Base-by-base conservation (phyloP, 2,797 vertebrate genomes). In the Smutsia gigantea region DNA sequence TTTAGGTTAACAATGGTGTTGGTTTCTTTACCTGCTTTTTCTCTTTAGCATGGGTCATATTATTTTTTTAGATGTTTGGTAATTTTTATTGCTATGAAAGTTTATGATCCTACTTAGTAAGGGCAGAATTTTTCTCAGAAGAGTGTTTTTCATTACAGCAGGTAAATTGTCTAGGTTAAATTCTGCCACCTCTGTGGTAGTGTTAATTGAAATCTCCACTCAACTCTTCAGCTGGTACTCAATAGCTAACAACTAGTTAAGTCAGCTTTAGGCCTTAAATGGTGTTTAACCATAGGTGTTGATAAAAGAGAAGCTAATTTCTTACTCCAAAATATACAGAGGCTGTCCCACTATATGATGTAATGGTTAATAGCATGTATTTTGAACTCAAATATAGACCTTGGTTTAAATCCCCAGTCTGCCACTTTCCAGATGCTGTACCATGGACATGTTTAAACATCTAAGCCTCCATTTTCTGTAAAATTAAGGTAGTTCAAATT, bases 401-500 rank as follows among this genome's bases (percentile, higher is more conserved):
- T 86, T 82, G n/a, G 9, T 53, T 87, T 75, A 75, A 92, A 42
- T 63, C 1, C 14, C 5, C 15, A 59, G 13, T 59, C 21, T 64
- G 29, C 21, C 0, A 23, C 51, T 49, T 31, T 66, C 21, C 18
- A 66, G 34, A 25, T 90, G 17, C 37, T 90, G 84, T 81, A 51
- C 27, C 8, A 29, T 14, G 25, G 15, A 17, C 15, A 55, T 82
- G 64, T 64, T 49, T 64, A 89, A 90, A 63, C 31, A 64, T 59
- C 39, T 75, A 87, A 31, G 11, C 14, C n/a, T 78, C 17, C 4
- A 34, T 84, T 87, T 92, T 82, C 18, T 94, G 9, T 82, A 68
- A 88, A 94, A 90, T 59, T 83, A 59, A n/a, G 25, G 25, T 53
- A 27, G 68, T 87, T 93, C 39, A 71, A 68, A 85, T 81, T 42